A percentile compares a stretch with the other conserved stretches of the same genome.
Conservation (phyloP, 2,797 vertebrate genomes). For the Labroides dimidiatus region DNA sequence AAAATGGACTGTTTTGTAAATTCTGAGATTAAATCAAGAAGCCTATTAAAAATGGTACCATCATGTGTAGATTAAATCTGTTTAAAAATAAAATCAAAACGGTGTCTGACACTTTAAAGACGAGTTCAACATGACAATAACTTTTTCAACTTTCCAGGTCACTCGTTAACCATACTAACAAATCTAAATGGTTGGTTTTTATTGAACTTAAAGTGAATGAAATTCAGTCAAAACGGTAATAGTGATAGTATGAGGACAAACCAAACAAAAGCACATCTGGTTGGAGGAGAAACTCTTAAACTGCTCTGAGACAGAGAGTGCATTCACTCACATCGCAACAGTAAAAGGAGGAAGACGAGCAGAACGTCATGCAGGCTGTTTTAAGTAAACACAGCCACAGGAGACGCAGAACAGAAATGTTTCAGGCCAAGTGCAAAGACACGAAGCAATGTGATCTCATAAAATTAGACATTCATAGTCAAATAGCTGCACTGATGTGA, state of each 20-base stretch:
- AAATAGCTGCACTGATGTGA: constrained; percentile 28
- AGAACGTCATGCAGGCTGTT: constrained; percentile 15
- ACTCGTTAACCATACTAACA: background rate
- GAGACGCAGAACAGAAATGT: constrained; percentile 5
- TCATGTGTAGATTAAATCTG: too few relatives aligned
- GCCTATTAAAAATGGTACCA: too few relatives aligned
- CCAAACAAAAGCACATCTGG: constrained; percentile 11
- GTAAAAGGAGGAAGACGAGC: constrained; percentile 4
- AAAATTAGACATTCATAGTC: constrained; percentile 40
- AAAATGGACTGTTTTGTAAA: too few relatives aligned
- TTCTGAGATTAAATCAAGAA: too few relatives aligned
- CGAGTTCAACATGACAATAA: too few relatives aligned
- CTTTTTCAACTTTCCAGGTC: too few relatives aligned
- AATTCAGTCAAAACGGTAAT: constrained; percentile 31
- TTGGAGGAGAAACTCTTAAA: background rate
- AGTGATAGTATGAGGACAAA: constrained; percentile 14
- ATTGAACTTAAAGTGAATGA: background rate
- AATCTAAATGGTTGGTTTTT: constrained; percentile 4
- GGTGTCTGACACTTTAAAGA: too few relatives aligned
- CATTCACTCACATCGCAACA: background rate
- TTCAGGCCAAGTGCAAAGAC: constrained; percentile 12
- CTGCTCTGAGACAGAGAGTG: constrained; percentile 10
- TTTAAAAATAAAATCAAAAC: too few relatives aligned
- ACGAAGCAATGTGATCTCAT: constrained; percentile 19
- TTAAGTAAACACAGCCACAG: constrained; percentile 33